These are phyloP conservation scores for Peromyscus eremicus DNA, from an alignment of 2,797 vertebrate species.

Conservation along the genomic window DNA sequence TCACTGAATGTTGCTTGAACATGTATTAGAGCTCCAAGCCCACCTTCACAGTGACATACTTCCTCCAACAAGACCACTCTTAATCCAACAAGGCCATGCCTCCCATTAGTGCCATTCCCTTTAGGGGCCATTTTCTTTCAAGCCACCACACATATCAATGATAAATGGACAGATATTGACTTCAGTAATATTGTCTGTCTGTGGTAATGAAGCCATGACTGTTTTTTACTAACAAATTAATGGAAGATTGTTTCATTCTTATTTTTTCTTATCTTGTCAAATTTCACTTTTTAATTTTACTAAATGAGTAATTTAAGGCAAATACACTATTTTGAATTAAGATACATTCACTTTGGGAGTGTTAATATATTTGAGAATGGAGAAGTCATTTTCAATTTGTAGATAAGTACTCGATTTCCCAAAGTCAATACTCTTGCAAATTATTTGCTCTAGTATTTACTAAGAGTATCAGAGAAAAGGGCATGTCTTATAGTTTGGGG, in stretches of 20 bases:
- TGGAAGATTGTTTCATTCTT: neutral
- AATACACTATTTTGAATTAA: neutral
- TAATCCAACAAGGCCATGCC: no score
- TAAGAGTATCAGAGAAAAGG: slow-evolving; percentile 22
- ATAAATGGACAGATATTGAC: neutral
- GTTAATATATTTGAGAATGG: neutral
- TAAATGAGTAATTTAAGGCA: neutral
- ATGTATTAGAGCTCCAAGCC: no score
- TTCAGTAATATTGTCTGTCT: neutral
- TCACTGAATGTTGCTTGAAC: no score
- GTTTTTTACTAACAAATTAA: neutral
- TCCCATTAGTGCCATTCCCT: no score
- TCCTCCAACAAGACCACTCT: no score
- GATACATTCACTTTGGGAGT: neutral
- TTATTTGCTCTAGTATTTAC: neutral
- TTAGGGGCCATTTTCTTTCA: no score
- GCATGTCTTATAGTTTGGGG: neutral
- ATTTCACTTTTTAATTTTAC: neutral
- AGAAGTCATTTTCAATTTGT: neutral
- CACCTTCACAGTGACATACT: no score
- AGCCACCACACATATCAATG: neutral
- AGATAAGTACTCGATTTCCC: neutral
- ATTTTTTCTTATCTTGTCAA: neutral
- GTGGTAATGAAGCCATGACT: neutral
- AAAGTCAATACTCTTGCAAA: neutral